These are phyloP conservation scores for Thermophis baileyi DNA, from an alignment of 2,113 vertebrate species.

Conservation along the genomic window DNA sequence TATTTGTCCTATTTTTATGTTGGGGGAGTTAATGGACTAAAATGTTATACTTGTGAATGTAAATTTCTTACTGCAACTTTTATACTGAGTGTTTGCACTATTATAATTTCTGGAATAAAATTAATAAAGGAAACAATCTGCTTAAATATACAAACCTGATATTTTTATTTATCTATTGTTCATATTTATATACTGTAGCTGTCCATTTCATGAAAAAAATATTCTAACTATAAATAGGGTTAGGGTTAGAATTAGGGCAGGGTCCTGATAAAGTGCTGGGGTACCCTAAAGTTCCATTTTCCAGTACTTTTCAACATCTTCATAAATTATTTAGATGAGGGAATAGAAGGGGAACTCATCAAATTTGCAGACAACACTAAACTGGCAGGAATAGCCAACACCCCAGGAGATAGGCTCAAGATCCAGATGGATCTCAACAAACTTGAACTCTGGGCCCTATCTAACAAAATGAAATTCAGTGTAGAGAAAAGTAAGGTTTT, in stretches of 20 bases:
- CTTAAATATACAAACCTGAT: conserved; percentile 62
- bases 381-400: not conserved
- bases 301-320: not conserved
- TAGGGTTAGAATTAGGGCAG: not conserved
- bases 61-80: conserved; percentile 88
- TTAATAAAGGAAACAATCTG: conserved; percentile 69
- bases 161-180: not conserved
- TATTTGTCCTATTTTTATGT: conserved; percentile 88
- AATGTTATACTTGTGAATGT: conserved; percentile 86
- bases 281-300: not conserved
- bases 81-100: conserved; percentile 94
- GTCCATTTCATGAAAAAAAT: not conserved
- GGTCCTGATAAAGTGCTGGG: not conserved
- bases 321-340: not conserved
- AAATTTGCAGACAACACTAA: not conserved
- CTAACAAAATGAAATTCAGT: not conserved
- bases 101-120: conserved; percentile 74
- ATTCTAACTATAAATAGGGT: not conserved
- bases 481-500: not conserved
- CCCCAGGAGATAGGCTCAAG: not conserved
- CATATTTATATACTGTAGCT: not conserved
- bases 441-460: not conserved
- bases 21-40: conserved; percentile 77
- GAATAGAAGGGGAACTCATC: not conserved
- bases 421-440: not conserved